phyloP scores from a whole-genome alignment of 2,113 vertebrate genomes.

The Halcyon senegalensis region DNA sequence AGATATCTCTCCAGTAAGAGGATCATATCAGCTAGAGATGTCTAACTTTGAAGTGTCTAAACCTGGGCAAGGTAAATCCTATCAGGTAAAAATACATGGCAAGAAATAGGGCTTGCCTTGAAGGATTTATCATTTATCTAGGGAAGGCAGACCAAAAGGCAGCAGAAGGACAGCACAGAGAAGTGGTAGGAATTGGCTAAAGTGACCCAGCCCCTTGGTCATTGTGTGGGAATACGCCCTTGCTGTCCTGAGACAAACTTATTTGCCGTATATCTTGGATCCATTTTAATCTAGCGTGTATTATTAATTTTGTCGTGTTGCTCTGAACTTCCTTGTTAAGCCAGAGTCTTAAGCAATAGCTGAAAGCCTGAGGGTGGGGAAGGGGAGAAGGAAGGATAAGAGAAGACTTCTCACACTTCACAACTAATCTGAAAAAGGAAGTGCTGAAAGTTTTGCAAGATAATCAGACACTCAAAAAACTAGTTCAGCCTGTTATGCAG shows the following conservation, averaged over 20 bases:
- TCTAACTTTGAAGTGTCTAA: background rate
- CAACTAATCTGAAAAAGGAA: constrained; percentile 26
- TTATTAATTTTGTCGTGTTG: background rate
- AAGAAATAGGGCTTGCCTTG: background rate
- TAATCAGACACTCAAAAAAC: background rate
- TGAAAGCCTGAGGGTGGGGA: background rate
- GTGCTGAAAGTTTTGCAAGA: constrained; percentile 23
- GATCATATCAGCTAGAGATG: background rate
- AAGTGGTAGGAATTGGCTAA: background rate
- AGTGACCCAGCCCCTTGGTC: background rate
- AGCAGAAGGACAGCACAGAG: background rate
- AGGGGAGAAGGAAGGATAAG: background rate
- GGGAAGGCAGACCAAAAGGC: background rate
- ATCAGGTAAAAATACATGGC: background rate
- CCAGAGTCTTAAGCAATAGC: constrained; percentile 14
- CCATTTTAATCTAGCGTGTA: background rate
- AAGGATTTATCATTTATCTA: background rate
- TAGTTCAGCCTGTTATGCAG: background rate
- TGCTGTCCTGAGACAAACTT: background rate
- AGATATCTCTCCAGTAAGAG: background rate
- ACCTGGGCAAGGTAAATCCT: background rate
- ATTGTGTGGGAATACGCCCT: background rate
- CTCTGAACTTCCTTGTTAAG: background rate
- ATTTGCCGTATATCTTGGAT: background rate
- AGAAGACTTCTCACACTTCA: background rate